These are phyloP conservation scores for Philereme vetulata DNA, from an alignment of 2,888 invertebrate species.

Conservation along the genomic window DNA sequence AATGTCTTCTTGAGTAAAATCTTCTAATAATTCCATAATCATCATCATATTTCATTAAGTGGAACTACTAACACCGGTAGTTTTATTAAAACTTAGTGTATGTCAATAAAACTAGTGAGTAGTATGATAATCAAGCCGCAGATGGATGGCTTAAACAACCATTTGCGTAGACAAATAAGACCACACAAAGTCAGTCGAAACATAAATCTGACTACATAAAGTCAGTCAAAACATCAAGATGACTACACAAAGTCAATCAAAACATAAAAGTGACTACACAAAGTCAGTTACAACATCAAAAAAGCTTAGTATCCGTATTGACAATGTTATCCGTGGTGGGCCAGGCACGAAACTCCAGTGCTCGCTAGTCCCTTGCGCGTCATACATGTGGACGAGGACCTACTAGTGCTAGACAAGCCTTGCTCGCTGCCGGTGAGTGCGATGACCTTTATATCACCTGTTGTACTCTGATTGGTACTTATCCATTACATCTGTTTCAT, in stretches of 20 bases:
- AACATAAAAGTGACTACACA: constrained; percentile 43
- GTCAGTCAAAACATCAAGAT: constrained; percentile 6
- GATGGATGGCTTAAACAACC: too few relatives aligned
- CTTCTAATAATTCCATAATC: neutral
- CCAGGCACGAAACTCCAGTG: constrained; percentile 95
- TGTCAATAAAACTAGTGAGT: too few relatives aligned
- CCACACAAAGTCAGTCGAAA: neutral
- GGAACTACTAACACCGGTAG: neutral
- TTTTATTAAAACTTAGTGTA: neutral
- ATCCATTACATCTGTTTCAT: neutral
- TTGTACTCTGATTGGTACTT: constrained; percentile 29
- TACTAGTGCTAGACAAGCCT: constrained; percentile 95
- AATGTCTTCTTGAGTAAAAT: neutral
- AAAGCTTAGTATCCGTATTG: constrained; percentile 47
- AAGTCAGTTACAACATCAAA: constrained; percentile 53
- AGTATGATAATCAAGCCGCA: too few relatives aligned
- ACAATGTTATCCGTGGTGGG: constrained; percentile 69
- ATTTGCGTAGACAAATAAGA: too few relatives aligned
- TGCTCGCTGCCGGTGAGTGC: constrained; percentile 93
- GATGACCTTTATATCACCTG: constrained; percentile 43
- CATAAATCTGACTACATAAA: neutral
- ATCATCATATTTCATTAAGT: neutral
- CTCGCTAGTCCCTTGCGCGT: constrained; percentile 91
- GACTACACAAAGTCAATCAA: constrained; percentile 43
- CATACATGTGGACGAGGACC: constrained; percentile 92